Evolutionary conservation across 2,797 vertebrate species (phyloP).

Genomic region (Sebastes ruberrimus): DNA sequence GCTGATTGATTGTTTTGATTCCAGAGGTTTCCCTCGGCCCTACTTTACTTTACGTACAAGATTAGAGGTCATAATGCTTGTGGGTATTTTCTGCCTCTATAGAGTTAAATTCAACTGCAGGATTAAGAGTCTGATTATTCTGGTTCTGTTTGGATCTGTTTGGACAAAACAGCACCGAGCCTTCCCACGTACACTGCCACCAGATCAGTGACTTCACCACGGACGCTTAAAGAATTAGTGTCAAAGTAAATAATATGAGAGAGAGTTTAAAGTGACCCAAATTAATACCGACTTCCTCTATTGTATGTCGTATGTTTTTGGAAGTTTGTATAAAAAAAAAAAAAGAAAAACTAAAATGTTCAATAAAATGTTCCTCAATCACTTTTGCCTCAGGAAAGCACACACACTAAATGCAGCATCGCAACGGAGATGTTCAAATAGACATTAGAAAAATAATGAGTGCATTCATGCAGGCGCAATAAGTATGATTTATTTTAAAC

Average conservation of each 20-base stretch:
- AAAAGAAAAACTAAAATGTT: slow-evolving; percentile 3
- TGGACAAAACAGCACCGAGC: background rate
- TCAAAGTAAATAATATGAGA: slow-evolving; percentile 8
- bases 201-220: slow-evolving; percentile 11
- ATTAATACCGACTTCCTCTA: slow-evolving; percentile 53
- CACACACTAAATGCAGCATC: slow-evolving; percentile 69
- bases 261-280: slow-evolving; percentile 37
- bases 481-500: slow-evolving; percentile 1
- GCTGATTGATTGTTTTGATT: background rate
- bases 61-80: background rate
- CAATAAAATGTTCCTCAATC: slow-evolving; percentile 64
- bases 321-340: slow-evolving; percentile 48
- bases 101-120: background rate
- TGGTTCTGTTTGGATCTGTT: slow-evolving; percentile 1
- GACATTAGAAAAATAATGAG: background rate
- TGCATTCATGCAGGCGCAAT: slow-evolving; percentile 36
- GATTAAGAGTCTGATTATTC: slow-evolving; percentile 5
- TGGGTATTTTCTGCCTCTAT: background rate
- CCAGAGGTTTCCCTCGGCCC: background rate
- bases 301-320: slow-evolving; percentile 57
- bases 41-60: background rate
- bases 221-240: background rate
- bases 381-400: slow-evolving; percentile 85
- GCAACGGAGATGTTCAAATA: slow-evolving; percentile 28
- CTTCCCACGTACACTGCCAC: slow-evolving; percentile 37